A percentile compares a stretch with the other conserved stretches of the same genome.
Evolutionary conservation across 2,888 invertebrate species (phyloP).

Genomic region (Rugalucina vietnamica): DNA sequence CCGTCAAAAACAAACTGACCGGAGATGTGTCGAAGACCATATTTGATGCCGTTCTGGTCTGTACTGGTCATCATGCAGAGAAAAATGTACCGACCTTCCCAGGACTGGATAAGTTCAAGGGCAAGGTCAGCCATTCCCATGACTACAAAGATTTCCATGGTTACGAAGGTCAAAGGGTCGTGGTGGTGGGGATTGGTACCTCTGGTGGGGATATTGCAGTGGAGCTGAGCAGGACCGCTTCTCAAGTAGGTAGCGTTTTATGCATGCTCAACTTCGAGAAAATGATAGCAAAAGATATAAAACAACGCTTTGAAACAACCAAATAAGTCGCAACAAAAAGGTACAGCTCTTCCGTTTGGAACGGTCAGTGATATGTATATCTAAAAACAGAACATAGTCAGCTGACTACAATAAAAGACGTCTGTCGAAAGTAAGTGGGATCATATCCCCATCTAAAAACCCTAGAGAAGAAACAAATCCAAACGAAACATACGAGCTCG

Average conservation of each 20-base stretch:
- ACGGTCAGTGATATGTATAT: too few species aligned
- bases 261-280: too few species aligned
- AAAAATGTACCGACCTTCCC: slow-evolving; percentile 69
- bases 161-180: slow-evolving; percentile 81
- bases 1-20: slow-evolving; percentile 67
- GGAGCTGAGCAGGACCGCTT: slow-evolving; percentile 80
- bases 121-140: slow-evolving; percentile 77
- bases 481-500: too few species aligned
- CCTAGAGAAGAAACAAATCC: too few species aligned
- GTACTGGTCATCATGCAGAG: slow-evolving; percentile 78
- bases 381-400: too few species aligned
- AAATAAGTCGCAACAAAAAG: too few species aligned
- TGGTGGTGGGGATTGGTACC: slow-evolving; percentile 85
- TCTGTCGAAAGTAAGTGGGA: too few species aligned
- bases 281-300: too few species aligned
- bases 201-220: slow-evolving; percentile 85
- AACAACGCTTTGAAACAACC: too few species aligned
- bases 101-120: slow-evolving; percentile 75
- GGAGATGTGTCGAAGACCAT: slow-evolving; percentile 53
- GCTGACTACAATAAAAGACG: too few species aligned
- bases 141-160: slow-evolving; percentile 75
- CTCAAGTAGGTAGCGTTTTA: slow-evolving; percentile 74
- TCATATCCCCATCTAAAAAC: too few species aligned
- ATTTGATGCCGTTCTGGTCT: slow-evolving; percentile 78
- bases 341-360: too few species aligned